phyloP scores from a whole-genome alignment of 2,113 vertebrate genomes.

The Plotosus lineatus region DNA sequence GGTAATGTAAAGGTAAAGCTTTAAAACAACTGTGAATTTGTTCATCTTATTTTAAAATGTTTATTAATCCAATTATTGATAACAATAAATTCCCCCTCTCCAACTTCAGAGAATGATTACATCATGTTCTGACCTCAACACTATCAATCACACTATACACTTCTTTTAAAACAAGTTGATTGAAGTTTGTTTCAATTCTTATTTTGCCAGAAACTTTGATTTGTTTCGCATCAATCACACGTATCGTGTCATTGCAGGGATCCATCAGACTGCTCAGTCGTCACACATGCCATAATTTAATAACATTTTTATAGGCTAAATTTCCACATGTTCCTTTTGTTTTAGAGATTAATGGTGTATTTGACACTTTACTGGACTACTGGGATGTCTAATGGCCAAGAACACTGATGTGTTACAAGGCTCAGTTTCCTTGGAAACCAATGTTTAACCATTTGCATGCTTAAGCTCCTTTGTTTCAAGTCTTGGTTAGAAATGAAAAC shows the following conservation, averaged over 20 bases:
- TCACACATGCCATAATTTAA: not conserved
- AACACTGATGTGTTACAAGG: not conserved
- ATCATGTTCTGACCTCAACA: not conserved
- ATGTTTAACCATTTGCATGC: not conserved
- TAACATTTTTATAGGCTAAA: not conserved
- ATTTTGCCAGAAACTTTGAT: not conserved
- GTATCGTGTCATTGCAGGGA: not conserved
- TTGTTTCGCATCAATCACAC: not conserved
- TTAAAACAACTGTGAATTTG: too few relatives aligned
- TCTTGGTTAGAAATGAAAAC: not conserved
- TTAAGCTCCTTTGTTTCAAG: not conserved
- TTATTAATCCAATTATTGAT: too few relatives aligned
- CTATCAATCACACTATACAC: not conserved
- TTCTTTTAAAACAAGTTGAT: not conserved
- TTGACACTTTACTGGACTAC: not conserved
- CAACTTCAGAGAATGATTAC: too few relatives aligned
- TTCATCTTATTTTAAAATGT: too few relatives aligned
- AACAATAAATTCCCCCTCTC: too few relatives aligned
- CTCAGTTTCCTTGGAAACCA: not conserved
- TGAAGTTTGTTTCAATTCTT: not conserved
- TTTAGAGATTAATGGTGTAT: not conserved
- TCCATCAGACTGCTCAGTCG: constrained; percentile 6
- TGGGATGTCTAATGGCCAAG: not conserved
- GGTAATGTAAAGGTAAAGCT: too few relatives aligned
- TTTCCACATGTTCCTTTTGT: not conserved